A percentile compares a stretch with the other conserved stretches of the same genome.
These are phyloP conservation scores for Branchipolynoe longqiensis DNA, from an alignment of 2,888 invertebrate species.

Conservation along the genomic window DNA sequence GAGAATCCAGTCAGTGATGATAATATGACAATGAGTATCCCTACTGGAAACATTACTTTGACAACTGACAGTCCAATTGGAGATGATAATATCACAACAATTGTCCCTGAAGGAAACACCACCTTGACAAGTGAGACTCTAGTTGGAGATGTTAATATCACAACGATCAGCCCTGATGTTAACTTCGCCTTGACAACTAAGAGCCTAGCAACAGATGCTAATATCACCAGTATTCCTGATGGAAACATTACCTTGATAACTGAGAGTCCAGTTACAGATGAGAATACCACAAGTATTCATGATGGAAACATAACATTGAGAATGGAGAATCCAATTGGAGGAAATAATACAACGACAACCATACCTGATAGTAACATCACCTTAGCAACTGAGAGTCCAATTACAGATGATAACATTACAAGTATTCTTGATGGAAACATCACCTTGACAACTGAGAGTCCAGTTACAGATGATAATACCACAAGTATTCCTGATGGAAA, in stretches of 20 bases:
- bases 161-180: no score
- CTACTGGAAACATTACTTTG: neutral
- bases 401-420: no score
- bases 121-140: neutral
- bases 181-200: no score
- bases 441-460: neutral
- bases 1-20: neutral
- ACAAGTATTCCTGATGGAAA: neutral
- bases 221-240: neutral
- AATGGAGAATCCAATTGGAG: no score
- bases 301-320: no score
- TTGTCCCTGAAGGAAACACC: neutral
- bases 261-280: neutral
- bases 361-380: no score
- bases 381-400: no score
- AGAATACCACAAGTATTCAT: conserved; percentile 12
- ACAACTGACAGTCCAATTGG: neutral
- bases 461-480: neutral
- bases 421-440: neutral
- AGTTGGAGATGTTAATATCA: neutral
- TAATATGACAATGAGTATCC: neutral
- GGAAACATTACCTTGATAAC: neutral
- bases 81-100: neutral
- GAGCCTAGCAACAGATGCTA: no score
- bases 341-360: no score